phyloP scores from a whole-genome alignment of 1,140 invertebrate genomes.

The Eupeodes corollae region DNA sequence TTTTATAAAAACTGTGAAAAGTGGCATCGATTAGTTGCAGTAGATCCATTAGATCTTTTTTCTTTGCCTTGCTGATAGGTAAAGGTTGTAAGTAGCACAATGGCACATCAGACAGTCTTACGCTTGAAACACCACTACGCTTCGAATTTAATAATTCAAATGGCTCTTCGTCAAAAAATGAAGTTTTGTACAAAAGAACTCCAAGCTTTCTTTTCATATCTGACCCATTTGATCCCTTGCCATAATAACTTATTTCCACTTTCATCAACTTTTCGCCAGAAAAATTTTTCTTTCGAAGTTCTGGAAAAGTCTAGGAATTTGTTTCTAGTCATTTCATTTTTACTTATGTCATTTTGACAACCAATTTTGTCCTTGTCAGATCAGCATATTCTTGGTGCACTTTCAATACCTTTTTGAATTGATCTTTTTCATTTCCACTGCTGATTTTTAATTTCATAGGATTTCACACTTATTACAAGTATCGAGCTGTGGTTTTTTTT shows the following conservation, averaged over 20 bases:
- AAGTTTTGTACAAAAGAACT: too few relatives aligned
- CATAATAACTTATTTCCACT: too few relatives aligned
- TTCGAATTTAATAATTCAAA: constrained; percentile 2
- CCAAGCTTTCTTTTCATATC: constrained; percentile 1
- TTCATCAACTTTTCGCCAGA: constrained; percentile 2
- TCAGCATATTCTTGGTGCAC: not conserved
- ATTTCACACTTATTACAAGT: constrained; percentile 17
- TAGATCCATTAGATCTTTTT: too few relatives aligned
- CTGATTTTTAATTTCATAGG: too few relatives aligned
- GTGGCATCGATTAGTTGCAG: too few relatives aligned
- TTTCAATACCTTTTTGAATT: constrained; percentile 1
- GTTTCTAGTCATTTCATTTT: not conserved
- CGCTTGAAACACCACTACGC: too few relatives aligned
- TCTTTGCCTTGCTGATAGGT: too few relatives aligned
- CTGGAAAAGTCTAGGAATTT: constrained; percentile 3
- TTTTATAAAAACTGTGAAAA: too few relatives aligned
- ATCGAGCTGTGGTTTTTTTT: constrained; percentile 15
- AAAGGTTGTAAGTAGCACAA: too few relatives aligned
- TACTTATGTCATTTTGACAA: constrained; percentile 5
- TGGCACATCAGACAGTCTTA: too few relatives aligned
- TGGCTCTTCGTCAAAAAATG: constrained; percentile 1
- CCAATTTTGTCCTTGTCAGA: not conserved
- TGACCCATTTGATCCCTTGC: constrained; percentile 2
- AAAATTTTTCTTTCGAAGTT: constrained; percentile 2
- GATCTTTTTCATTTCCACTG: constrained; percentile 7